These are phyloP conservation scores for Eretmochelys imbricata DNA, from an alignment of 2,113 vertebrate species.

Conservation along the genomic window DNA sequence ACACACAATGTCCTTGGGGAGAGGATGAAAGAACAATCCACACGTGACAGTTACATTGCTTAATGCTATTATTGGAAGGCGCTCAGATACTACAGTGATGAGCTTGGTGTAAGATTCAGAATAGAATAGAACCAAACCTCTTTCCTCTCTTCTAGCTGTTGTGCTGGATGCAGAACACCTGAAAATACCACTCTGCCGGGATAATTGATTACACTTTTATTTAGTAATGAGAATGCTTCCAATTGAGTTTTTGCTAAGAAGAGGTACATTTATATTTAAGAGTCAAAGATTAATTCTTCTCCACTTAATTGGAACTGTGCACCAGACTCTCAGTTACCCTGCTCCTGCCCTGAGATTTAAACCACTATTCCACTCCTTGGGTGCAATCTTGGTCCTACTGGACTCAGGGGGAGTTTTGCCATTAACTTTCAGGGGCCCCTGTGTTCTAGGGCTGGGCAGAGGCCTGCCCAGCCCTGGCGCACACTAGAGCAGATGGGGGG, in stretches of 20 bases:
- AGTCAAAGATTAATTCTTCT: background rate
- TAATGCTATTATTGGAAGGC: background rate
- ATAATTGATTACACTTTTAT: constrained; percentile 40
- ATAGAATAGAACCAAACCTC: background rate
- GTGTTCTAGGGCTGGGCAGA: background rate
- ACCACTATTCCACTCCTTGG: background rate
- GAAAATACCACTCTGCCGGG: background rate
- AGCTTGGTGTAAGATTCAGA: background rate
- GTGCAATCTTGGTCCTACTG: background rate
- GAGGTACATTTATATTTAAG: background rate
- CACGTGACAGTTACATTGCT: background rate
- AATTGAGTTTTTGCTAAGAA: constrained; percentile 8
- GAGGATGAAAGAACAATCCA: rapidly evolving
- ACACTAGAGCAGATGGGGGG: background rate
- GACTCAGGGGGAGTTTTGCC: background rate
- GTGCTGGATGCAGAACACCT: background rate
- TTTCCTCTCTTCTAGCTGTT: background rate
- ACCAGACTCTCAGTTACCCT: background rate
- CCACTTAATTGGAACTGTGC: background rate
- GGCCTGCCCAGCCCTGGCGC: no score
- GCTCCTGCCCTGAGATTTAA: background rate
- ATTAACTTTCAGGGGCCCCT: background rate
- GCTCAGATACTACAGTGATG: background rate
- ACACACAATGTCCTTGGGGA: background rate
- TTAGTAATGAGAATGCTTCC: constrained; percentile 1